These are phyloP conservation scores for Pachyramphus minor DNA, from an alignment of 2,113 vertebrate genomes.

Conservation along the genomic window DNA sequence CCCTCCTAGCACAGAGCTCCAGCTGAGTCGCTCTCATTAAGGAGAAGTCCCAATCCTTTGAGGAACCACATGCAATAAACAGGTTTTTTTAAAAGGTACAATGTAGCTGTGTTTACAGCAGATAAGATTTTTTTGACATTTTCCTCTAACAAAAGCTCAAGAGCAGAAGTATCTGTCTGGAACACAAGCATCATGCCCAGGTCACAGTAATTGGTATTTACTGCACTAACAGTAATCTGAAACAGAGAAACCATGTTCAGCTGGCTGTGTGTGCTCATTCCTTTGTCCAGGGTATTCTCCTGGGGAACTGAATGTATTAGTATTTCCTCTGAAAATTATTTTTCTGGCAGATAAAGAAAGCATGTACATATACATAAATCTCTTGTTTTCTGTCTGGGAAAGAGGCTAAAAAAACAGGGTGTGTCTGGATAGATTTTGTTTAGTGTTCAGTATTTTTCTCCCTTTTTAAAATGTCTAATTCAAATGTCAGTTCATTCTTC, in stretches of 20 bases:
- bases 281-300: neutral
- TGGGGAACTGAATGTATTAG: neutral
- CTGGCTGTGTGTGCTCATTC: neutral
- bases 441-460: neutral
- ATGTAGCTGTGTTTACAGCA: neutral
- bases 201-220: neutral
- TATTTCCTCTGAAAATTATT: slow-evolving; percentile 17
- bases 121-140: neutral
- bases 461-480: slow-evolving; percentile 4
- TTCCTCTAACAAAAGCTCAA: neutral
- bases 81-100: neutral
- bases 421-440: slow-evolving; percentile 18
- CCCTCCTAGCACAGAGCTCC: neutral
- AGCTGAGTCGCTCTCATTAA: neutral
- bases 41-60: neutral
- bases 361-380: neutral
- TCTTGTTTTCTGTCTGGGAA: neutral
- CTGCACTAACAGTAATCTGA: neutral
- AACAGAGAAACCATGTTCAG: neutral
- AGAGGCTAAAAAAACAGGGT: neutral
- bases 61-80: neutral
- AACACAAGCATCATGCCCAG: neutral
- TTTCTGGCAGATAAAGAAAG: slow-evolving; percentile 13
- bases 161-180: neutral
- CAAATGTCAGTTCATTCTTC: slow-evolving; percentile 57